Conservation (phyloP, 2,113 vertebrate genomes). For the Diglossa brunneiventris region DNA sequence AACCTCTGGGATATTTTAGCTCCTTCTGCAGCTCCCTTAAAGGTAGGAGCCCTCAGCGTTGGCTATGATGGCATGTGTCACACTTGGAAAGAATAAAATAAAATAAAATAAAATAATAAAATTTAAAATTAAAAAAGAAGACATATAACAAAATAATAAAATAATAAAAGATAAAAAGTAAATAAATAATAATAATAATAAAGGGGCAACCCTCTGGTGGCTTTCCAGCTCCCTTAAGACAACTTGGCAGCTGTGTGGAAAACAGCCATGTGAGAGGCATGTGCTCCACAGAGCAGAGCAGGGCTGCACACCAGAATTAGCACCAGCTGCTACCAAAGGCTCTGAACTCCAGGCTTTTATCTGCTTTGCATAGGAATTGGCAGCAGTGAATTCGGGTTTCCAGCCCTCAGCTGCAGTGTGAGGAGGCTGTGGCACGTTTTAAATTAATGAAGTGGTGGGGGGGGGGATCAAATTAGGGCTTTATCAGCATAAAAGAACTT, state of each 20-base stretch:
- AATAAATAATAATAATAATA: background rate
- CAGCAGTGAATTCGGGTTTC: background rate
- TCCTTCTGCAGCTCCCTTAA: background rate
- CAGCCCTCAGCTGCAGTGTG: background rate
- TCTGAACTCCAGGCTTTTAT: background rate
- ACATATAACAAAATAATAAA: background rate
- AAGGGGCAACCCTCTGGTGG: background rate
- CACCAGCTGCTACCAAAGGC: background rate
- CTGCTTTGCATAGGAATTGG: background rate
- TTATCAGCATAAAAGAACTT: conserved; percentile 27
- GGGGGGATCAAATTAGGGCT: background rate
- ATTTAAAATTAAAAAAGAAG: background rate
- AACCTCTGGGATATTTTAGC: background rate
- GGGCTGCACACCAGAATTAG: background rate
- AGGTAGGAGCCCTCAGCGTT: background rate
- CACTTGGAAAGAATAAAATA: background rate
- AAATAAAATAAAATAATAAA: background rate
- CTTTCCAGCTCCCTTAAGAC: background rate
- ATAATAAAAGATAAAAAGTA: no score
- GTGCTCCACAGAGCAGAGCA: background rate
- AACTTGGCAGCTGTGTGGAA: background rate
- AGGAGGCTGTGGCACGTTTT: background rate
- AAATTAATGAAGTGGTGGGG: background rate
- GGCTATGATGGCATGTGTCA: background rate
- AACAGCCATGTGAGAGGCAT: background rate